Percentiles rank a stretch among this genome's conserved stretches.
Conservation (phyloP, 2,888 invertebrate genomes). For the Cerceris ruficornis region DNA sequence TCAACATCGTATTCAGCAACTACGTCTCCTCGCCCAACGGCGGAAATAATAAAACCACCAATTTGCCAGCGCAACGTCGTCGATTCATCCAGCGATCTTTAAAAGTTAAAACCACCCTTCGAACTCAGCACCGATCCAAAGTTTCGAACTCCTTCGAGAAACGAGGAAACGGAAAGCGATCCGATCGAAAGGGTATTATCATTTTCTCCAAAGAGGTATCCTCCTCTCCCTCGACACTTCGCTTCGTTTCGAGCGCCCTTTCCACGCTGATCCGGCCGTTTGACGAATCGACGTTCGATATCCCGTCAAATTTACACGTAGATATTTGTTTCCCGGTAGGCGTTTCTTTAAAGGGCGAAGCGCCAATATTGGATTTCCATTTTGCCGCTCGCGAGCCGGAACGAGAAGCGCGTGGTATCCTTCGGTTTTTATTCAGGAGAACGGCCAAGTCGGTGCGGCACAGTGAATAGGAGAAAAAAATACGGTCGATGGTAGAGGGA, state of each 20-base stretch:
- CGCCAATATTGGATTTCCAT: constrained; percentile 71
- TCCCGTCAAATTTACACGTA: constrained; percentile 41
- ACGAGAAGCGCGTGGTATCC: constrained; percentile 29
- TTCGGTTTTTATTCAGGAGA: constrained; percentile 60
- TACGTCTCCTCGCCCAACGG: too few species aligned
- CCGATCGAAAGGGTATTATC: too few species aligned
- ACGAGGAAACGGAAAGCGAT: too few species aligned
- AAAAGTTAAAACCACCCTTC: too few species aligned
- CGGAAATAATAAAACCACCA: too few species aligned
- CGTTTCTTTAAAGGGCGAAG: constrained; percentile 57
- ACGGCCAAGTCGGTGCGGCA: constrained; percentile 20
- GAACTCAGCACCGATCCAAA: too few species aligned
- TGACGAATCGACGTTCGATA: constrained; percentile 26
- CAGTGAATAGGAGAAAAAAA: neutral
- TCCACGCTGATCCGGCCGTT: neutral
- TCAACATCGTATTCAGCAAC: too few species aligned
- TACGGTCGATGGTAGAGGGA: neutral
- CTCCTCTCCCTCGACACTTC: neutral
- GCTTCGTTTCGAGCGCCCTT: too few species aligned
- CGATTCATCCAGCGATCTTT: too few species aligned
- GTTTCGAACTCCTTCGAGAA: too few species aligned
- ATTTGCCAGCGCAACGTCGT: too few species aligned
- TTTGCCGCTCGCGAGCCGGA: constrained; percentile 37
- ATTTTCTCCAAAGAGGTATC: too few species aligned
- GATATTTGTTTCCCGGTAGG: constrained; percentile 26